Conservation (phyloP, 1,140 invertebrate species). For the Tigriopus japonicus region DNA sequence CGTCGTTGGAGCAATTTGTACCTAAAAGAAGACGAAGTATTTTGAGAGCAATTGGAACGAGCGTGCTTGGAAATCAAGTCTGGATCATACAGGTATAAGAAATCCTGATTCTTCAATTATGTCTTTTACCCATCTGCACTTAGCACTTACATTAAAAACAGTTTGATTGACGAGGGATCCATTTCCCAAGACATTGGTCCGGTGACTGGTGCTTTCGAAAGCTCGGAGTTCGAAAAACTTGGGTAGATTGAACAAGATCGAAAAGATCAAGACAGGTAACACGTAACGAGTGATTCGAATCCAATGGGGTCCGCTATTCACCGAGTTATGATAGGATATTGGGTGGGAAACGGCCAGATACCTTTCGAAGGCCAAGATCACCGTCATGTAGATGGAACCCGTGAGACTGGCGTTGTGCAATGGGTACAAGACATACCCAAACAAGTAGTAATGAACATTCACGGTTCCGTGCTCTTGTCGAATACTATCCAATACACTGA, state of each 20-base stretch:
- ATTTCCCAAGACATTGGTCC: background rate
- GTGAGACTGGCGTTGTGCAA: background rate
- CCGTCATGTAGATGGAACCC: slow-evolving; percentile 5
- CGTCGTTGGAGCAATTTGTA: background rate
- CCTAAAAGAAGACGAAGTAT: too few species aligned
- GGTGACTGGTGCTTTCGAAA: background rate
- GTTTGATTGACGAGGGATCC: background rate
- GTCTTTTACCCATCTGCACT: too few species aligned
- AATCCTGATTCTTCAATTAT: background rate
- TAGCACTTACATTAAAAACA: background rate
- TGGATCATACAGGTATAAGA: too few species aligned
- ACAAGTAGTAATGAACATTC: background rate
- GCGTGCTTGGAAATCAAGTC: background rate
- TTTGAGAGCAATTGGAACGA: background rate
- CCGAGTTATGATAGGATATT: background rate
- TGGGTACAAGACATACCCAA: slow-evolving; percentile 1
- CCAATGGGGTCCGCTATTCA: background rate
- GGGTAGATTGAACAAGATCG: background rate
- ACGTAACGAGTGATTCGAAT: background rate
- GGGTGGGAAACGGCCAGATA: background rate
- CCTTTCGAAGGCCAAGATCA: background rate
- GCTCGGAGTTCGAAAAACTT: slow-evolving; percentile 1
- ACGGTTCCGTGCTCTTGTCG: background rate
- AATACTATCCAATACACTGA: background rate
- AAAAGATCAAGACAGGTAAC: background rate